A percentile compares a stretch with the other conserved stretches of the same genome.
Conservation (phyloP, 2,888 invertebrate genomes). For the Phrixothrix hirtus region DNA sequence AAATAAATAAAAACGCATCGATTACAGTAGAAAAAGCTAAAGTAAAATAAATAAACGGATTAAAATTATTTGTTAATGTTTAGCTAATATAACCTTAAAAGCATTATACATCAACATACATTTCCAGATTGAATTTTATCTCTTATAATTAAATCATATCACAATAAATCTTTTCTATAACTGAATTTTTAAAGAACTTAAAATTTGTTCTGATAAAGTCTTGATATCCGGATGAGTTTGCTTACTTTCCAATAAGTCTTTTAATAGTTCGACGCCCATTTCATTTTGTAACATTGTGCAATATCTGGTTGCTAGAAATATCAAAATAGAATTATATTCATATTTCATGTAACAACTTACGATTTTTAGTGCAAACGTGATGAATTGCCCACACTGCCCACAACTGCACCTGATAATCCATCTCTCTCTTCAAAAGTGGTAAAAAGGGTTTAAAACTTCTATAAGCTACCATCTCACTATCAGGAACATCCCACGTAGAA, state of each 20-base stretch:
- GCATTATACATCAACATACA: no score
- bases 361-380: slow-evolving; percentile 75
- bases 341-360: slow-evolving; percentile 57
- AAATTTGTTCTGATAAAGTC: slow-evolving; percentile 43
- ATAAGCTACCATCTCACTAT: slow-evolving; percentile 76
- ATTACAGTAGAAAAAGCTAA: no score
- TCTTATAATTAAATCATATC: slow-evolving; percentile 14
- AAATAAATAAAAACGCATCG: no score
- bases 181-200: slow-evolving; percentile 39
- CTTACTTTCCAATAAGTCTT: slow-evolving; percentile 49
- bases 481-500: slow-evolving; percentile 67
- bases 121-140: not conserved
- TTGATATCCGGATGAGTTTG: slow-evolving; percentile 40
- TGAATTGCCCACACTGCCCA: slow-evolving; percentile 82
- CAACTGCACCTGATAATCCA: slow-evolving; percentile 68
- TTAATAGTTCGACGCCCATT: slow-evolving; percentile 62
- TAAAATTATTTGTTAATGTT: no score
- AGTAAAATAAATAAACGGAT: no score
- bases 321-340: no score
- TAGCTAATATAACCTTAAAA: no score
- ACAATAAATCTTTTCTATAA: slow-evolving; percentile 21
- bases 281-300: slow-evolving; percentile 68
- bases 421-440: slow-evolving; percentile 62
- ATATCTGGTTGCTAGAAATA: slow-evolving; percentile 64
- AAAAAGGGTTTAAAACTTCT: slow-evolving; percentile 74